These are phyloP conservation scores for Pollimyrus isidori DNA, from an alignment of 2,113 vertebrate species.

Conservation along the genomic window DNA sequence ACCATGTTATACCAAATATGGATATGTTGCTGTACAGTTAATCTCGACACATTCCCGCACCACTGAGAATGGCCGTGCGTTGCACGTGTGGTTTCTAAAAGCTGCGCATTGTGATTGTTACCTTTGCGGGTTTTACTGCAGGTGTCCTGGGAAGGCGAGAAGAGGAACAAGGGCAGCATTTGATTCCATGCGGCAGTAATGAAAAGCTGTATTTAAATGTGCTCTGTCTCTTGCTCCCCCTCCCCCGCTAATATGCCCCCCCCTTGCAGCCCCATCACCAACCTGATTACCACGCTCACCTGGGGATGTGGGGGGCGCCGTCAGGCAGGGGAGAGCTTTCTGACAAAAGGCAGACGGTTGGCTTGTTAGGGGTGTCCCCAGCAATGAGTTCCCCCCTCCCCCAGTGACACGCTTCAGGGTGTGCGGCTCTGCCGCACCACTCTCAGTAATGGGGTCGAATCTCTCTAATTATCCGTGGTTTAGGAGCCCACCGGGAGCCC, in stretches of 20 bases:
- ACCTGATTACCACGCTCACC: neutral
- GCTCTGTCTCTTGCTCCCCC: neutral
- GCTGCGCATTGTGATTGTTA: neutral
- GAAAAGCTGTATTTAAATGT: slow-evolving; percentile 4
- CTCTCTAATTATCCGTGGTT: slow-evolving; percentile 3
- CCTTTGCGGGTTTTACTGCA: neutral
- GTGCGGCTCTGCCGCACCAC: neutral
- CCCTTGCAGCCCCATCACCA: neutral
- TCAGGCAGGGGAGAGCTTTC: neutral
- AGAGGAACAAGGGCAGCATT: neutral
- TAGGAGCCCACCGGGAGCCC: neutral
- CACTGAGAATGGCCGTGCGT: neutral
- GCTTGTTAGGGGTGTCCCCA: neutral
- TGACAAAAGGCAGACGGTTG: neutral
- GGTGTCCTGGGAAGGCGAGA: neutral
- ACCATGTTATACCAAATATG: neutral
- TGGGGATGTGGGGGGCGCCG: neutral
- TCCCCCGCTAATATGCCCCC: no score
- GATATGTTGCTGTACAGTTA: neutral
- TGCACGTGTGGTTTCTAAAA: neutral
- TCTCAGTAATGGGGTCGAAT: neutral
- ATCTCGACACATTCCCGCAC: neutral
- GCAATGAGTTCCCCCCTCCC: neutral
- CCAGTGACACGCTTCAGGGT: neutral
- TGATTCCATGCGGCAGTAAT: neutral